Percentiles rank a stretch among this genome's conserved stretches.
Conservation (phyloP, 2,113 vertebrate species). For the Chamaea fasciata region DNA sequence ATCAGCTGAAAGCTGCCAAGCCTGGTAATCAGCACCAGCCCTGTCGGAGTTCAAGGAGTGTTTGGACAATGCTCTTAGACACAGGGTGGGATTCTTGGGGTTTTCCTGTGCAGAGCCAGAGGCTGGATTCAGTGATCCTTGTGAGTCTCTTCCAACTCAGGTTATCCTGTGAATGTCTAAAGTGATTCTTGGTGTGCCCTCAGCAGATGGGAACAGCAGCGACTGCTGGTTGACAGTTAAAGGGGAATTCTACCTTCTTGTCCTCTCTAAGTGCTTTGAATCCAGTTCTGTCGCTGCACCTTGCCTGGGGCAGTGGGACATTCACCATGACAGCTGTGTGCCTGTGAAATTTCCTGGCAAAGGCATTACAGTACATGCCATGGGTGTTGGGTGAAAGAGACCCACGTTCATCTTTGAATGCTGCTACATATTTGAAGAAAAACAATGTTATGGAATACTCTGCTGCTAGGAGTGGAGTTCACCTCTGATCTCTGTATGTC, state of each 20-base stretch:
- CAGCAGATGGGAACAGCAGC: not conserved
- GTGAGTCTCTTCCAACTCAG: not conserved
- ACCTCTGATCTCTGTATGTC: not conserved
- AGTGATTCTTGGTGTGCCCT: not conserved
- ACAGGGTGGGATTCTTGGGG: not conserved
- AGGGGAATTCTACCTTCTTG: not conserved
- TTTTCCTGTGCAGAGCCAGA: not conserved
- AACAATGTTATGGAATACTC: not conserved
- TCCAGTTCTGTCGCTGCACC: rapidly evolving
- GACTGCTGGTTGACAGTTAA: not conserved
- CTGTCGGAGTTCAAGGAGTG: not conserved
- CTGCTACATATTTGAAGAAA: not conserved
- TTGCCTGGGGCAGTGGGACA: not conserved
- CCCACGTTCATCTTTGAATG: not conserved
- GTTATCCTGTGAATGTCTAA: not conserved
- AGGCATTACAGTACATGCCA: not conserved
- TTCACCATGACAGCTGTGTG: not conserved
- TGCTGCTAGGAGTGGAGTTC: not conserved
- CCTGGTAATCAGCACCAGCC: not conserved
- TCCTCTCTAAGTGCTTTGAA: not conserved
- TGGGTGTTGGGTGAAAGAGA: not conserved
- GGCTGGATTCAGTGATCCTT: not conserved
- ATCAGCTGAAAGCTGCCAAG: not conserved
- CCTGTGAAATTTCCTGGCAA: not conserved
- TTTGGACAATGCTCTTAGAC: not conserved